phyloP scores from a whole-genome alignment of 2,113 vertebrate species.

The Guaruba guarouba region DNA sequence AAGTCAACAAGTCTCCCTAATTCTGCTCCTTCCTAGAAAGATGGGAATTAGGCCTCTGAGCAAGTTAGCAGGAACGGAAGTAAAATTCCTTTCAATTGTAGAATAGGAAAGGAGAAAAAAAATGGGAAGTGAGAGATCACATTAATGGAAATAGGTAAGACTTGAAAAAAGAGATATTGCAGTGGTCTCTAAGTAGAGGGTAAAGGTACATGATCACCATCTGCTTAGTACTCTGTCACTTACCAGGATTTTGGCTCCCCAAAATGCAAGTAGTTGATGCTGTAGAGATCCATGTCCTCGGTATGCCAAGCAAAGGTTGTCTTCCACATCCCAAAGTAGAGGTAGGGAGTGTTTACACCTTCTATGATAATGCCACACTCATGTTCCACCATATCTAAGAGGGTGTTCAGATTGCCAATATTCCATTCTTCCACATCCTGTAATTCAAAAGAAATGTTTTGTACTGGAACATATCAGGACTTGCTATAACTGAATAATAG shows the following conservation, averaged over 20 bases:
- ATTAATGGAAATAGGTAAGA: neutral
- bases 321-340: conserved; percentile 99
- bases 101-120: neutral
- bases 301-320: conserved; percentile 99
- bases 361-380: conserved; percentile 98
- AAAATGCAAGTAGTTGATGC: conserved; percentile 98
- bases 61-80: neutral
- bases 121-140: neutral
- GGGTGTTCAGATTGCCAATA: conserved; percentile 89
- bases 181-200: neutral
- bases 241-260: conserved; percentile 97
- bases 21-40: neutral
- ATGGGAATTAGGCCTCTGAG: neutral
- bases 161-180: neutral
- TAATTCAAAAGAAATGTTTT: neutral
- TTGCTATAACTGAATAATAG: neutral
- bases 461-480: neutral
- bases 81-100: neutral
- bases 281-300: conserved; percentile 99
- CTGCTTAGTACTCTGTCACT: conserved; percentile 16
- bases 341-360: conserved; percentile 96
- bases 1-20: neutral
- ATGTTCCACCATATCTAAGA: conserved; percentile 97
- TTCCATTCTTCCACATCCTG: conserved; percentile 94
- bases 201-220: neutral